Percentiles rank a stretch among this genome's conserved stretches.
These are phyloP conservation scores for Daphoenositta chrysoptera DNA, from an alignment of 2,113 vertebrate genomes.

Conservation along the genomic window DNA sequence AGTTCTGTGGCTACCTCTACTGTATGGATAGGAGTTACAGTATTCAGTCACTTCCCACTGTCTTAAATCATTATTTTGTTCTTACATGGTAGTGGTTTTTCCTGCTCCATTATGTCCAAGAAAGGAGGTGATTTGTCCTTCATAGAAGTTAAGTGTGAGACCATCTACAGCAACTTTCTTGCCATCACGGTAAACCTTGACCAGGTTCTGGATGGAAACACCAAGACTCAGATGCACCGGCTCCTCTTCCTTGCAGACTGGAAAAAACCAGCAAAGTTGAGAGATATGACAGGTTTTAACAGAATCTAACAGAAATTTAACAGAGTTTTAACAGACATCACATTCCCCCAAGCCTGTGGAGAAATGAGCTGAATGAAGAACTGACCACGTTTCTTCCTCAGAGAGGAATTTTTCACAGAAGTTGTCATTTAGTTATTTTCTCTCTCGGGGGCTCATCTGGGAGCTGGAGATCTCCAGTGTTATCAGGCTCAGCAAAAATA, in stretches of 20 bases:
- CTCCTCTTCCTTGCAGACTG: slow-evolving; percentile 93
- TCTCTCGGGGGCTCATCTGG: not conserved
- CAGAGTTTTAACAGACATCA: too few species aligned
- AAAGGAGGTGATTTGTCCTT: slow-evolving; percentile 97
- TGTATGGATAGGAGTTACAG: rapidly evolving
- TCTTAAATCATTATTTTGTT: not conserved
- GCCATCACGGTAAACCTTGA: slow-evolving; percentile 93
- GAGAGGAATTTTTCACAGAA: not conserved
- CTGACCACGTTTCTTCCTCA: not conserved
- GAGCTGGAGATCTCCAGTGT: not conserved
- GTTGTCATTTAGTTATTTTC: not conserved
- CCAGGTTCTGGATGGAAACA: slow-evolving; percentile 92
- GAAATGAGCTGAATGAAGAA: not conserved
- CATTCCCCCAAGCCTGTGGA: not conserved
- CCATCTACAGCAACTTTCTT: slow-evolving; percentile 94
- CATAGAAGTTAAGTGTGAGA: slow-evolving; percentile 92
- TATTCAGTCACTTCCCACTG: not conserved
- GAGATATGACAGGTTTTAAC: not conserved
- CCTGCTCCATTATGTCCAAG: slow-evolving; percentile 97
- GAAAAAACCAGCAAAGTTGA: not conserved
- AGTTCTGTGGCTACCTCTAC: not conserved
- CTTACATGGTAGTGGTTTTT: slow-evolving; percentile 99
- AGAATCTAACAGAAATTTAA: too few species aligned
- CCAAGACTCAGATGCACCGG: slow-evolving; percentile 87
- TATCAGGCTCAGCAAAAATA: not conserved